Evolutionary conservation across 2,113 vertebrate genomes (phyloP).

Genomic region (Oophaga pumilio): DNA sequence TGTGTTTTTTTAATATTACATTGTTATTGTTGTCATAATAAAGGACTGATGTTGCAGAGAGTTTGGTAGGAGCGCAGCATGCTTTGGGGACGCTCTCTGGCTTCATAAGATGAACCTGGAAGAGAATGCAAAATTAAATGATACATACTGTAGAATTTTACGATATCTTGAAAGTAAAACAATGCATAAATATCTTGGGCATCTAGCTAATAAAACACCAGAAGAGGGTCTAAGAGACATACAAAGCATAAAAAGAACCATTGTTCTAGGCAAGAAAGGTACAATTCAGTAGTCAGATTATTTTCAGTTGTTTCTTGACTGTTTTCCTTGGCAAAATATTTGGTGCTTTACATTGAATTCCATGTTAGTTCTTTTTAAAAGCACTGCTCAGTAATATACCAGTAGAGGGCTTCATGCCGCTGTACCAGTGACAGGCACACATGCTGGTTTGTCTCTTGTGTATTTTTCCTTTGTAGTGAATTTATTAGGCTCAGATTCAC

Average conservation of each 20-base stretch:
- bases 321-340: slow-evolving; percentile 47
- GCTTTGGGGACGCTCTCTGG: slow-evolving; percentile 90
- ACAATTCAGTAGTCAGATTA: slow-evolving; percentile 59
- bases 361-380: slow-evolving; percentile 6
- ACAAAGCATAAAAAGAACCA: background rate
- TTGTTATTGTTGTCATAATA: slow-evolving; percentile 97
- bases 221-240: background rate
- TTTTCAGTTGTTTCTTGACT: slow-evolving; percentile 58
- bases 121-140: background rate
- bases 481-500: background rate
- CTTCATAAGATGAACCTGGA: slow-evolving; percentile 91
- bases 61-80: slow-evolving; percentile 92
- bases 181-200: background rate
- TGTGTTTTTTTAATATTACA: slow-evolving; percentile 93
- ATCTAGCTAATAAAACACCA: background rate
- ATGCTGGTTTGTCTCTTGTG: slow-evolving; percentile 2
- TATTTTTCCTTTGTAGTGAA: background rate
- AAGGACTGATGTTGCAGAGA: slow-evolving; percentile 91
- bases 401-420: background rate
- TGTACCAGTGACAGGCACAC: slow-evolving; percentile 5
- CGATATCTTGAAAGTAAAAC: background rate
- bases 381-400: background rate
- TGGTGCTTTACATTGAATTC: slow-evolving; percentile 60
- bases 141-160: background rate
- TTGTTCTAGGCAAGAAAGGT: background rate